Percentiles rank a stretch among this genome's conserved stretches.
Evolutionary conservation across 2,888 invertebrate genomes (phyloP).

Genomic region (Habrosyne pyritoides): DNA sequence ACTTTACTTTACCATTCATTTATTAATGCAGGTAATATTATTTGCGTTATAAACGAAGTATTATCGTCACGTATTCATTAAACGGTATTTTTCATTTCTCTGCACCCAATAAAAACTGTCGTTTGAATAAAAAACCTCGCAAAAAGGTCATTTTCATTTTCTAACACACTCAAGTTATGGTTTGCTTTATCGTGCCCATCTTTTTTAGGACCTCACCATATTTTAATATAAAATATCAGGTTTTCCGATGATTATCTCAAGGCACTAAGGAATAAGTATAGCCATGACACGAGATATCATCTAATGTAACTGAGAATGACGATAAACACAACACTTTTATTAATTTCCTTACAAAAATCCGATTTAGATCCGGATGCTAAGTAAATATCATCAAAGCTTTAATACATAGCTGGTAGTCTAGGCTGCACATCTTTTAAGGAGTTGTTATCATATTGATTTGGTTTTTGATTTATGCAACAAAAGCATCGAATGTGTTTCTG

Average conservation of each 20-base stretch:
- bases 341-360: neutral
- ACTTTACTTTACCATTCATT: too few relatives aligned
- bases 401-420: too few relatives aligned
- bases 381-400: too few relatives aligned
- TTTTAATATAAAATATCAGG: slow-evolving; percentile 53
- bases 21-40: too few relatives aligned
- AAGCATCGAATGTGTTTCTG: too few relatives aligned
- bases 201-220: slow-evolving; percentile 25
- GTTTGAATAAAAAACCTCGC: slow-evolving; percentile 9
- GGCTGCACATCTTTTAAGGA: too few relatives aligned
- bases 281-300: slow-evolving; percentile 32
- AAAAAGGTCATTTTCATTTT: neutral
- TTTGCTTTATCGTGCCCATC: slow-evolving; percentile 28
- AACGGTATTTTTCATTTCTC: too few relatives aligned
- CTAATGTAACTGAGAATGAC: slow-evolving; percentile 19
- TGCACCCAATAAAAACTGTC: too few relatives aligned
- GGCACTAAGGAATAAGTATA: slow-evolving; percentile 5
- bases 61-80: too few relatives aligned
- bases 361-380: too few relatives aligned
- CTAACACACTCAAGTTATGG: neutral
- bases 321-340: neutral
- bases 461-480: neutral
- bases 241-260: slow-evolving; percentile 51
- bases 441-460: neutral
- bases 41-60: too few relatives aligned